Evolutionary conservation across 2,888 invertebrate species (phyloP), one percentile per base, ranked within the genome.

Genomic region (Nycteola revayana): DNA sequence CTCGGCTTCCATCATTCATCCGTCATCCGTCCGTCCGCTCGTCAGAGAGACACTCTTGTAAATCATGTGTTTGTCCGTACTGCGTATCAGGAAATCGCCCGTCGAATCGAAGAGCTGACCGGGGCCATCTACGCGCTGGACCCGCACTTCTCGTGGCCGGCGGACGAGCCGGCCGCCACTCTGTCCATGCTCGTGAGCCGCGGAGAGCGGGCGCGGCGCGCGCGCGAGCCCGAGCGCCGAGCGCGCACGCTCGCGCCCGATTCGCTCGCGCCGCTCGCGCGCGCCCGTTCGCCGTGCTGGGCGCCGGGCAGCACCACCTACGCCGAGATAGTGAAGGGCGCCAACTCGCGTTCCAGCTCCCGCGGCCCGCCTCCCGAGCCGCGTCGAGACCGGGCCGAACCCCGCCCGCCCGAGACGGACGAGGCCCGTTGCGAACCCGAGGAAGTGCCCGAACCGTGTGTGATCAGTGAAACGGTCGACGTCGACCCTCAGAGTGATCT

Each of bases 261-360:
- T n/a, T n/a, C n/a, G 36, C 24, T 8, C 28, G 27, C 49, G 32
- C 29, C 47, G 47, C 38, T 35, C 56, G 26, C 40, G 39, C 39
- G 52, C 40, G 36, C 44, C 34, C 39, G 50, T 49, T 38, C 43
- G 35, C 42, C 87, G 93, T 50, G 93, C 93, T 95, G 94, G 94
- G 72, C 88, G 25, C 93, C 93, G 1, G 94, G 94, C 17, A 92
- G 92, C 10, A 92, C 94, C 28, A 92, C 94, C 27, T 96, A 95
- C 74, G 94, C 96, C 28, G 94, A 95, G 78, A 93, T 96, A 47
- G 90, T 95, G 42, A 91, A 92, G 54, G 94, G 95, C 85, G 62
- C 65, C 47, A 65, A 69, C 65, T 81, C 80, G 25, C 66, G 86
- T 46, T 79, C 85, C 42, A 75, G 77, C 64, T 76, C 86, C 28